Conservation (phyloP, 64 coral and sea anemone species). For the Stichodactyla helianthus region DNA sequence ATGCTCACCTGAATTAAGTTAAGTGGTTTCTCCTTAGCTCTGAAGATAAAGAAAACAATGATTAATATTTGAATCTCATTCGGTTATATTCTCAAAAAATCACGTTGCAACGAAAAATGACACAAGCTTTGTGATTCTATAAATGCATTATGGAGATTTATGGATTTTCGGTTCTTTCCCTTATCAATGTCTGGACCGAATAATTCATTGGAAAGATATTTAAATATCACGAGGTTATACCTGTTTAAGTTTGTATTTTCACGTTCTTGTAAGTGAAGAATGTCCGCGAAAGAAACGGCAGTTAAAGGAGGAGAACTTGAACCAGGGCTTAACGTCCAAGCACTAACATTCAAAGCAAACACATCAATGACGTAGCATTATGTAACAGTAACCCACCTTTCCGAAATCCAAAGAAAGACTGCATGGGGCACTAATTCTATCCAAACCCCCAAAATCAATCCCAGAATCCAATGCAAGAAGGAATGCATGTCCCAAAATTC, state of each 20-base stretch:
- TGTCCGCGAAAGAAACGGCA: constrained; percentile 36
- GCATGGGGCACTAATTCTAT: too few species aligned
- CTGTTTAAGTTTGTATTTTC: constrained; percentile 27
- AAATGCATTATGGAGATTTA: too few species aligned
- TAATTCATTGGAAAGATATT: neutral
- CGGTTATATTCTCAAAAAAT: neutral
- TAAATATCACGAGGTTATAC: neutral
- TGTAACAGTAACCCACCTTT: too few species aligned
- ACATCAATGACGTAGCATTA: too few species aligned
- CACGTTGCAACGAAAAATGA: too few species aligned
- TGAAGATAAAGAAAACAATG: neutral
- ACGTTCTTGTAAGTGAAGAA: constrained; percentile 36
- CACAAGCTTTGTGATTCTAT: too few species aligned
- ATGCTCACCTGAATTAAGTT: constrained; percentile 30
- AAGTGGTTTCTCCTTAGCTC: constrained; percentile 35
- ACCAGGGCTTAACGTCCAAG: constrained; percentile 15
- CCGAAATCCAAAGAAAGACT: too few species aligned
- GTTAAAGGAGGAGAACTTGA: constrained; percentile 26
- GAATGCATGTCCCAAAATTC: too few species aligned
- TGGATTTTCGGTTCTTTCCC: too few species aligned
- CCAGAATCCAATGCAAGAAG: too few species aligned
- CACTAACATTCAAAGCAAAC: constrained; percentile 4
- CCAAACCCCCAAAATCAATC: too few species aligned
- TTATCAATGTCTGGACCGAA: neutral
- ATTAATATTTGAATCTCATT: neutral